A percentile compares a stretch with the other conserved stretches of the same genome.
Evolutionary conservation across 92 coral and sea anemone species (phyloP).

Genomic region (Zoanthus sansibaricus): DNA sequence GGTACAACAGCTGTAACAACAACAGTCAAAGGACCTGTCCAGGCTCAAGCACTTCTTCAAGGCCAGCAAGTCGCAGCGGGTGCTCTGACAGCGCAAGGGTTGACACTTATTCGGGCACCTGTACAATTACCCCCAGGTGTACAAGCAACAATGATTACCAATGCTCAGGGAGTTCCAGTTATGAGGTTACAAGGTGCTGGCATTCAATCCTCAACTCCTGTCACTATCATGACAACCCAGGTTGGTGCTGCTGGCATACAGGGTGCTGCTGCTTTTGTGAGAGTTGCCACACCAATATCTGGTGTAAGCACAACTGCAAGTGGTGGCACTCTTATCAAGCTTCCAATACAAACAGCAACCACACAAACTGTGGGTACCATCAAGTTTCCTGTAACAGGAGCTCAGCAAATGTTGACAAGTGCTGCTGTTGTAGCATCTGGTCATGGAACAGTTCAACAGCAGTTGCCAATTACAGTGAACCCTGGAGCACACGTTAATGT

Average conservation of each 20-base stretch:
- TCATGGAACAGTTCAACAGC: slow-evolving; percentile 64
- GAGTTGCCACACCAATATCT: slow-evolving; percentile 73
- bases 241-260: slow-evolving; percentile 79
- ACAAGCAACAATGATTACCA: slow-evolving; percentile 95
- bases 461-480: slow-evolving; percentile 76
- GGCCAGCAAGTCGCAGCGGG: slow-evolving; percentile 65
- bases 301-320: slow-evolving; percentile 54
- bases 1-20: slow-evolving; percentile 56
- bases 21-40: slow-evolving; percentile 57
- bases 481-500: slow-evolving; percentile 91
- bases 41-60: slow-evolving; percentile 76
- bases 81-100: slow-evolving; percentile 77
- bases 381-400: slow-evolving; percentile 66
- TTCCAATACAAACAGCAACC: slow-evolving; percentile 68
- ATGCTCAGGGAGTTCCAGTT: slow-evolving; percentile 94
- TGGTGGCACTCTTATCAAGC: slow-evolving; percentile 62
- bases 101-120: slow-evolving; percentile 86
- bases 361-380: slow-evolving; percentile 55
- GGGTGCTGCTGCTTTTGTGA: slow-evolving; percentile 81
- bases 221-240: slow-evolving; percentile 77
- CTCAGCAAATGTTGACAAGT: slow-evolving; percentile 51
- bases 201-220: slow-evolving; percentile 75
- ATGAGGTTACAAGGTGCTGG: slow-evolving; percentile 95
- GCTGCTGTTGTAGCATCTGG: slow-evolving; percentile 36
- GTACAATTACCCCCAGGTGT: slow-evolving; percentile 91